These are phyloP conservation scores for Luidia sarsii DNA, from an alignment of 53 echinoderm and acorn worm genomes.

Conservation along the genomic window DNA sequence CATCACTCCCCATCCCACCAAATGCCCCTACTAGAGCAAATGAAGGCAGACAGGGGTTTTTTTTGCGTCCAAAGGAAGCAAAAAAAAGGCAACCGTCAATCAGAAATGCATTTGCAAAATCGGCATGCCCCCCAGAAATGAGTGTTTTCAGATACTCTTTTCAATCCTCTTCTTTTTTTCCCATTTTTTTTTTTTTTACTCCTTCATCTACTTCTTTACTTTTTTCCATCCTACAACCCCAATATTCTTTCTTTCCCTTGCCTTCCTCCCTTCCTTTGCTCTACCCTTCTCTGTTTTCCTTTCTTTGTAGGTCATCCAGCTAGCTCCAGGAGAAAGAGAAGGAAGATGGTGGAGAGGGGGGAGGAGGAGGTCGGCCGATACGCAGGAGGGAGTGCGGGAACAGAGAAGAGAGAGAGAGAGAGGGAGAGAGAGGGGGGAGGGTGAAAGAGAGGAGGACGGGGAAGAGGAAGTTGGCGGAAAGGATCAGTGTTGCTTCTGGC, in stretches of 20 bases:
- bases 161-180: not conserved
- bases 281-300: not conserved
- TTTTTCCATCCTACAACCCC: not conserved
- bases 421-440: not conserved
- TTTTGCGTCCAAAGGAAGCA: slow-evolving; percentile 26
- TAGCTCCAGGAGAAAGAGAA: not conserved
- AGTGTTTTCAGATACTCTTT: slow-evolving; percentile 8
- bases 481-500: slow-evolving; percentile 38
- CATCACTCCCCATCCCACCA: too few species aligned
- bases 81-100: slow-evolving; percentile 16
- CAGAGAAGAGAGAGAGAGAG: not conserved
- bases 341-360: slow-evolving; percentile 12
- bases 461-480: not conserved
- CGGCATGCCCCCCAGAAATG: slow-evolving; percentile 17
- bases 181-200: not conserved
- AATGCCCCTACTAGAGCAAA: too few species aligned
- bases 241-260: not conserved
- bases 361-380: not conserved
- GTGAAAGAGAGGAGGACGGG: too few species aligned
- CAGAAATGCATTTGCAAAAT: slow-evolving; percentile 42
- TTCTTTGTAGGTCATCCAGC: slow-evolving; percentile 18
- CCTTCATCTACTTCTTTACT: too few species aligned
- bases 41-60: too few species aligned
- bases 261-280: too few species aligned
- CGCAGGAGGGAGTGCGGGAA: not conserved